Conservation (phyloP, 2,113 vertebrate species). For the Podiceps cristatus region DNA sequence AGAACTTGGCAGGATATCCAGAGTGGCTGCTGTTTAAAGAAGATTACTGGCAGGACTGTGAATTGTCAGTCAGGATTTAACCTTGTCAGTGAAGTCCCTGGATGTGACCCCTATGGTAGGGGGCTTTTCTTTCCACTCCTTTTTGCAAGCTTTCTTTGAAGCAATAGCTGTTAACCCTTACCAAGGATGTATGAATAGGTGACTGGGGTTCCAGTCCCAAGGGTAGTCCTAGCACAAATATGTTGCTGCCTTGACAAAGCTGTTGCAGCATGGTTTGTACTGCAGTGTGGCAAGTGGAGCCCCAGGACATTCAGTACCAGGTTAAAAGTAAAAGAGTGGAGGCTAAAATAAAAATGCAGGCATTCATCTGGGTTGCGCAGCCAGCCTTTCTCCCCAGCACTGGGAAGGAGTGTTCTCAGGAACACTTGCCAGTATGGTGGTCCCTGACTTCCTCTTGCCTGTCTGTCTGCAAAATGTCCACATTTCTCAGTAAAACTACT, state of each 20-base stretch:
- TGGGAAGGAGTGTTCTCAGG: background rate
- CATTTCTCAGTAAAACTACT: background rate
- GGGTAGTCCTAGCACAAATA: rapidly evolving
- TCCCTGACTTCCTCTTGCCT: background rate
- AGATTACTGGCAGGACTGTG: background rate
- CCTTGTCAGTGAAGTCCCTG: background rate
- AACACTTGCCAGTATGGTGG: background rate
- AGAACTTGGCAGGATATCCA: background rate
- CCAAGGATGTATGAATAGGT: background rate
- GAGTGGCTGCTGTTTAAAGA: background rate
- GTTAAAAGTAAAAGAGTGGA: background rate
- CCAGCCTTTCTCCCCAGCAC: background rate
- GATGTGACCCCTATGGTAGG: background rate
- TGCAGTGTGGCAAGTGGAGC: background rate
- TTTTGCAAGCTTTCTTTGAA: background rate
- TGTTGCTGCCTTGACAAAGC: background rate
- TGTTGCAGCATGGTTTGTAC: rapidly evolving
- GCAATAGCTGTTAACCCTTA: background rate
- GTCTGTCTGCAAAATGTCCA: background rate
- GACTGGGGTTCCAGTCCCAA: background rate
- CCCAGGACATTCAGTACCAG: background rate
- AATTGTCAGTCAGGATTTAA: background rate
- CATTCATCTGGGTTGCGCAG: background rate
- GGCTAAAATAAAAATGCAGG: background rate
- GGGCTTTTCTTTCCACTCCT: background rate